phyloP scores from a whole-genome alignment of 2,888 invertebrate genomes.

The Sipha maydis region DNA sequence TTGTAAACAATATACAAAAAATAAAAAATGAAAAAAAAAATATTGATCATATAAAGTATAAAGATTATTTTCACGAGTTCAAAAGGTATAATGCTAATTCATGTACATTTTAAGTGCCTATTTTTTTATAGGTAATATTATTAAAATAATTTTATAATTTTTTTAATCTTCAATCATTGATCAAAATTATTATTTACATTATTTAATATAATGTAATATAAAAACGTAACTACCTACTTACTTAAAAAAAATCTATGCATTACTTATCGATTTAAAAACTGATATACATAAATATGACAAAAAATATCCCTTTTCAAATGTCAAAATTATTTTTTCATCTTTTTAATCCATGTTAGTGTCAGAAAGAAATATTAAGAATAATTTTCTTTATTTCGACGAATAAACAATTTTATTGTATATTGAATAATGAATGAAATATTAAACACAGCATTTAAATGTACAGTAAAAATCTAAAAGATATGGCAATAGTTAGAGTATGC shows the following conservation, averaged over 20 bases:
- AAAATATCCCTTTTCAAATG: not conserved
- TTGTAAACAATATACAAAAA: no score
- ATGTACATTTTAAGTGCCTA: not conserved
- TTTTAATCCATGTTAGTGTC: not conserved
- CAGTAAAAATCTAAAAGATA: not conserved
- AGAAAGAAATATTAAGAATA: not conserved
- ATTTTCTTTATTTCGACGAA: not conserved
- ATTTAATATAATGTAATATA: not conserved
- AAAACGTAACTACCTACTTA: not conserved
- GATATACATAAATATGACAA: not conserved
- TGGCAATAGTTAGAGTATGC: not conserved
- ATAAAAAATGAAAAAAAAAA: no score
- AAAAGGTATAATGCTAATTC: not conserved
- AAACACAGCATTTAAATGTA: not conserved
- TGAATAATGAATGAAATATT: not conserved
- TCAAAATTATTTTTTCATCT: not conserved
- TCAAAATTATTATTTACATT: not conserved
- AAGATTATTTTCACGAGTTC: not conserved
- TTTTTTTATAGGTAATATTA: not conserved
- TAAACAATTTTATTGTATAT: not conserved
- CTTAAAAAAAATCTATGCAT: not conserved
- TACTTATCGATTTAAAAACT: not conserved
- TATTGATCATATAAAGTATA: not conserved
- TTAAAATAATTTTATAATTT: not conserved
- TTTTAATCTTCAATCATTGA: not conserved